Evolutionary conservation across 2,888 invertebrate species (phyloP).

Genomic region (Alsophila aescularia): DNA sequence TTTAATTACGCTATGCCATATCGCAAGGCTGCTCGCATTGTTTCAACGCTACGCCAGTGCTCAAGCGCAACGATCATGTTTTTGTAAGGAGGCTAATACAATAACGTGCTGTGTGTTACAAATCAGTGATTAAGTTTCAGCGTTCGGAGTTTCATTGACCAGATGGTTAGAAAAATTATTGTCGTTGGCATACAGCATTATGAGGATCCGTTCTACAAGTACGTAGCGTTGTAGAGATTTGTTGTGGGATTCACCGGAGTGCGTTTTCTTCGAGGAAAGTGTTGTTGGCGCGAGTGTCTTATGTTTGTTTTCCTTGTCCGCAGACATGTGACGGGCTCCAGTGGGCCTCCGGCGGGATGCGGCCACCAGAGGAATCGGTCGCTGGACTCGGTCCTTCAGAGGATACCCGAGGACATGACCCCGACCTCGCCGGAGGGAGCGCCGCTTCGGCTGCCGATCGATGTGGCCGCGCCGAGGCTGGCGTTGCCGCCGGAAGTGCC

Average conservation of each 20-base stretch:
- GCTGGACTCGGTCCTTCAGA: constrained; percentile 94
- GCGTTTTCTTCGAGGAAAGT: constrained; percentile 35
- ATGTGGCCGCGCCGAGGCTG: constrained; percentile 84
- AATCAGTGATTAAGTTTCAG: constrained; percentile 54
- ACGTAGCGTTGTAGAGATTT: constrained; percentile 45
- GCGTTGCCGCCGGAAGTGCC: constrained; percentile 77
- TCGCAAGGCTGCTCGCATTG: constrained; percentile 61
- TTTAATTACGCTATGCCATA: constrained; percentile 63
- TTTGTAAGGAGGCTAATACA: constrained; percentile 58
- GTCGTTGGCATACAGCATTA: constrained; percentile 77
- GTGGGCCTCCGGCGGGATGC: constrained; percentile 81
- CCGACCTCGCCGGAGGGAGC: constrained; percentile 77
- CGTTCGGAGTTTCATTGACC: constrained; percentile 47
- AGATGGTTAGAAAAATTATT: constrained; percentile 80
- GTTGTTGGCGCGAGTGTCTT: constrained; percentile 29
- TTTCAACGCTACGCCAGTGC: constrained; percentile 56
- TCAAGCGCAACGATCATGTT: constrained; percentile 58
- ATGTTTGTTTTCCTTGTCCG: constrained; percentile 58
- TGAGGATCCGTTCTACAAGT: constrained; percentile 80
- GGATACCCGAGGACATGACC: constrained; percentile 93
- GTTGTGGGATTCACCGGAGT: constrained; percentile 26
- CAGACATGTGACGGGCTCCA: constrained; percentile 79
- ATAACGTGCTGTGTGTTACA: constrained; percentile 44
- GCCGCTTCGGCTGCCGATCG: constrained; percentile 68
- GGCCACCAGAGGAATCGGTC: constrained; percentile 95